Base-by-base conservation (phyloP, 2,797 vertebrate species). In the Sorex maritimensis region DNA sequence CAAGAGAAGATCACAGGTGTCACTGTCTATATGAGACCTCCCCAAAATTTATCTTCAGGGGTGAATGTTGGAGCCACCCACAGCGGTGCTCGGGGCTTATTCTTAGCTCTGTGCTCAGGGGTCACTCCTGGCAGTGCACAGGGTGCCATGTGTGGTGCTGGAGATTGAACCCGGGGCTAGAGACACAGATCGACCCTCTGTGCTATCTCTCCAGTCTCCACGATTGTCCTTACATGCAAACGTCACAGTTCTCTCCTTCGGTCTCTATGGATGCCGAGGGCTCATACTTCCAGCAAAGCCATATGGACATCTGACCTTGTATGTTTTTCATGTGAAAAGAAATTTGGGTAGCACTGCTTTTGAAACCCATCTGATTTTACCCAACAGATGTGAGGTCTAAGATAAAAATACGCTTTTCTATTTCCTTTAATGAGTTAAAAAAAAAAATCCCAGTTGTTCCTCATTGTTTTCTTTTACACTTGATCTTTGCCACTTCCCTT, bases 401-500 rank as follows among this genome's bases (percentile, higher is more conserved):
- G 41, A 68, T 34, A 23, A 5, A 2, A 58, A 67, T 82, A 87
- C 14, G 14, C 4, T 83, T 69, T 81, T 85, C 71, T 81, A 15
- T 73, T 91, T 94, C 88, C 17, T 86, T 79, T 87, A 87, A 94
- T 82, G 82, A 68, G 87, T 85, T 81, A 81, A 78, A 92, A 82
- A 23, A 23, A 92, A 86, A 93, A 88, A 82, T 82, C 74, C 41
- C 44, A 67, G 30, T 79, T 95, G 81, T 63, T 82, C 55, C 84
- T 94, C 7, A 0, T 13, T 46, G 77, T 86, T 96, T 94, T 92
- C 88, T 95, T 91, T 95, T 88, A 80, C 92, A 95, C 65, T 61
- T 44, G 78, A 91, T 77, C 55, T 81, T 49, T 88, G 83, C 55
- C 75, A 74, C 86, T 95, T 94, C 84, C 91, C 74, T 90, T 69